Conservation (phyloP, 2,113 vertebrate species). For the Amia ocellicauda region DNA sequence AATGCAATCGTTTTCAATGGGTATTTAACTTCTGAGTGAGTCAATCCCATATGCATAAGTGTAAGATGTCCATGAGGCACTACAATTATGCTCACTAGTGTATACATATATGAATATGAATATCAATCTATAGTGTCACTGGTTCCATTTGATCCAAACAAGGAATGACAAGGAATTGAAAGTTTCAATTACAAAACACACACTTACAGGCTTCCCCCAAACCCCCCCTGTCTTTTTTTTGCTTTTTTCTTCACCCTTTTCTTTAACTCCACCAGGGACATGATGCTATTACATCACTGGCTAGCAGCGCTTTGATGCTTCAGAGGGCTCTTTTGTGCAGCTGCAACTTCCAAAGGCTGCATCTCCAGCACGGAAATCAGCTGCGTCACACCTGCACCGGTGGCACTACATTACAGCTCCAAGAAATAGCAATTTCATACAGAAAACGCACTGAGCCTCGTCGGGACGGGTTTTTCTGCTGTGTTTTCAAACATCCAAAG, state of each 20-base stretch:
- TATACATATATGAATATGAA: no score
- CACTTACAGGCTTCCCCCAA: no score
- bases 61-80: no score
- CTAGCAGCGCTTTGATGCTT: constrained; percentile 44
- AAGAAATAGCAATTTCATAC: not conserved
- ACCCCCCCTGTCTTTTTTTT: no score
- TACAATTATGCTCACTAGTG: no score
- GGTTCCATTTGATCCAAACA: no score
- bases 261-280: constrained; percentile 20
- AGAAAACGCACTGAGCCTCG: not conserved
- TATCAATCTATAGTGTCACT: no score
- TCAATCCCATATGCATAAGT: no score
- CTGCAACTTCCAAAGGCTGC: constrained; percentile 40
- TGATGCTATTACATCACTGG: constrained; percentile 49
- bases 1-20: no score
- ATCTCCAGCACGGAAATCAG: constrained; percentile 47
- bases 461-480: not conserved
- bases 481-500: constrained; percentile 39
- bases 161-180: not conserved
- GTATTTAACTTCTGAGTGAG: no score
- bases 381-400: constrained; percentile 54
- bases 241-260: no score
- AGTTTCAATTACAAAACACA: not conserved
- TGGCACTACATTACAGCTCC: constrained; percentile 14
- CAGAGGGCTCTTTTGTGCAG: constrained; percentile 26